phyloP scores from a whole-genome alignment of 2,113 vertebrate species.

The Otocyon megalotis region DNA sequence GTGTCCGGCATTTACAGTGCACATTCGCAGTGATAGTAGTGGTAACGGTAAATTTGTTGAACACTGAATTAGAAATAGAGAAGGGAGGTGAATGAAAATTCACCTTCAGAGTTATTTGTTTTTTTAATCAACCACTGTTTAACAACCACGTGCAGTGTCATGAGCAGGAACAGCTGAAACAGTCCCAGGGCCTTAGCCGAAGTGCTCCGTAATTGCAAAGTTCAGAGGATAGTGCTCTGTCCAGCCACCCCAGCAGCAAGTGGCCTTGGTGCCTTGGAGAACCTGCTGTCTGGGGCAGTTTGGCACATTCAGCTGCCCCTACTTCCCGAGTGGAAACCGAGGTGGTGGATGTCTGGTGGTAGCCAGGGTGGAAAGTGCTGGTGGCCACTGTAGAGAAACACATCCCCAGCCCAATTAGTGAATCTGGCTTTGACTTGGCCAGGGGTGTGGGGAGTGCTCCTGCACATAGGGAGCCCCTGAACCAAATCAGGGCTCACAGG shows the following conservation, averaged over 20 bases:
- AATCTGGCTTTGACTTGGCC: constrained; percentile 7
- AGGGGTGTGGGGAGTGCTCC: too few relatives aligned
- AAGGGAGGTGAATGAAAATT: background rate
- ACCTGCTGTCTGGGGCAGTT: background rate
- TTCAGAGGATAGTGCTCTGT: background rate
- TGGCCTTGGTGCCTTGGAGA: background rate
- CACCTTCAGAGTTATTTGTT: background rate
- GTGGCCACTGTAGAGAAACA: background rate
- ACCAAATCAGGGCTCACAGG: background rate
- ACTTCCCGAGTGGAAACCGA: background rate
- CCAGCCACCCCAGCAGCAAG: background rate
- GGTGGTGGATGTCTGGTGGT: background rate
- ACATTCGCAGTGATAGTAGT: background rate
- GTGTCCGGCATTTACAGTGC: background rate
- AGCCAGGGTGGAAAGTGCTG: background rate
- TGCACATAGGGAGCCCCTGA: background rate
- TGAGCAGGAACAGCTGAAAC: background rate
- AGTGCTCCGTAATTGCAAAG: background rate
- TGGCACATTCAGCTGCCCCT: background rate
- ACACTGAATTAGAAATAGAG: background rate
- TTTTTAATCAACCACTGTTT: background rate
- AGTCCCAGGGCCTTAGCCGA: background rate
- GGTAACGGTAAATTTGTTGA: background rate
- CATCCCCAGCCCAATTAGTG: background rate
- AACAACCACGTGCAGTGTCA: background rate